These are phyloP conservation scores for Thamnaconus septentrionalis DNA, from an alignment of 2,113 vertebrate genomes.

Conservation along the genomic window DNA sequence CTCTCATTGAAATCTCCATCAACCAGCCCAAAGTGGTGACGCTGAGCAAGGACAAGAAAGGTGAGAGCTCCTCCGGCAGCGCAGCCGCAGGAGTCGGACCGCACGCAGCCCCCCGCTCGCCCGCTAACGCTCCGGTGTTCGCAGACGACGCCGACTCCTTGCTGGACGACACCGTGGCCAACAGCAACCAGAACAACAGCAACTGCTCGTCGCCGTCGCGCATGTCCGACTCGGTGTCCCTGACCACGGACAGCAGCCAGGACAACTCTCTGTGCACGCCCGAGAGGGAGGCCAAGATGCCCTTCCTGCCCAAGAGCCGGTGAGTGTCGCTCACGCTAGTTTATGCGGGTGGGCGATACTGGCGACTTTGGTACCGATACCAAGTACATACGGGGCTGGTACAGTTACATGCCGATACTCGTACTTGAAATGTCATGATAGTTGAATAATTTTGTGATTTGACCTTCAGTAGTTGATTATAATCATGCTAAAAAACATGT, in stretches of 20 bases:
- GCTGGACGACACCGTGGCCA: slow-evolving; percentile 92
- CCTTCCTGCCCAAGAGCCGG: slow-evolving; percentile 84
- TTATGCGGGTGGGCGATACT: no score
- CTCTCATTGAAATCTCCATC: slow-evolving; percentile 94
- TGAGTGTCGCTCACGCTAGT: slow-evolving; percentile 39
- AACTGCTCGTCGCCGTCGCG: slow-evolving; percentile 97
- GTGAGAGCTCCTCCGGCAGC: slow-evolving; percentile 54
- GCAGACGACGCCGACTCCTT: slow-evolving; percentile 91
- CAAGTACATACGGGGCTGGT: no score
- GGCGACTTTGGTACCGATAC: no score
- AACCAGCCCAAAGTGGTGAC: slow-evolving; percentile 98
- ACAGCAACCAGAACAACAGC: slow-evolving; percentile 99
- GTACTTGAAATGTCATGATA: no score
- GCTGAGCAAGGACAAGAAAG: slow-evolving; percentile 94
- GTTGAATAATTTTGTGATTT: no score
- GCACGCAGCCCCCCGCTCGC: no score
- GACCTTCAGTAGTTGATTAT: no score
- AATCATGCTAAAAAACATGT: no score
- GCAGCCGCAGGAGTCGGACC: no score
- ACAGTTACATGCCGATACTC: no score
- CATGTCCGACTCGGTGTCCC: slow-evolving; percentile 97
- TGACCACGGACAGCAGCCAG: slow-evolving; percentile 97
- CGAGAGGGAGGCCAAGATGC: slow-evolving; percentile 83
- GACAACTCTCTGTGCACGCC: slow-evolving; percentile 93
- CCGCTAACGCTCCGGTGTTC: neutral